These are phyloP conservation scores for Leptodirus hochenwartii DNA, from an alignment of 2,888 invertebrate species.

Conservation along the genomic window DNA sequence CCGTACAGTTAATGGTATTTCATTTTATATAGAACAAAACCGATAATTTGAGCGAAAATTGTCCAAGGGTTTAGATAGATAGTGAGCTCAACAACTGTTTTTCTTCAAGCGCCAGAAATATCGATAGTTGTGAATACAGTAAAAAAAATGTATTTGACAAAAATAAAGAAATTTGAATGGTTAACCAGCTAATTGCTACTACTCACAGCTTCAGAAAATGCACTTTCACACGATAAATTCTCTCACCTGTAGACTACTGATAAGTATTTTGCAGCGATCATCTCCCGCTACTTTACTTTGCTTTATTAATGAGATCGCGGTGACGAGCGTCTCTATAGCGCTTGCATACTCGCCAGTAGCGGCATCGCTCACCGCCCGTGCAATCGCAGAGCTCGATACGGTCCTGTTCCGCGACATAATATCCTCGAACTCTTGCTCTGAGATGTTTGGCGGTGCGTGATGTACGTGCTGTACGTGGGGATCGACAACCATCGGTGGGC, in stretches of 20 bases:
- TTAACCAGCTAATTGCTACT: too few species aligned
- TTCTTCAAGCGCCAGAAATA: too few species aligned
- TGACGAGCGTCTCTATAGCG: conserved; percentile 96
- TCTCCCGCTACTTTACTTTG: conserved; percentile 87
- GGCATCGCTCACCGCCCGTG: conserved; percentile 92
- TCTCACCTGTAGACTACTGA: conserved; percentile 80
- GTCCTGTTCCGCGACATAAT: conserved; percentile 94
- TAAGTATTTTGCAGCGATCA: conserved; percentile 94
- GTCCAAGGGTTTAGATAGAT: too few species aligned
- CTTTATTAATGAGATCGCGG: conserved; percentile 95
- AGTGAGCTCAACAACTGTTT: too few species aligned
- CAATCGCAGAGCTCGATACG: conserved; percentile 94
- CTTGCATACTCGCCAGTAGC: conserved; percentile 95
- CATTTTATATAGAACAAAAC: too few species aligned
- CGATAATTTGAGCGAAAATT: too few species aligned
- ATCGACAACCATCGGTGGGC: conserved; percentile 34
- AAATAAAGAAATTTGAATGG: too few species aligned
- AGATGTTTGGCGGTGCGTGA: conserved; percentile 47
- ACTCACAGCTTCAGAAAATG: too few species aligned
- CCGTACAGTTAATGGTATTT: too few species aligned
- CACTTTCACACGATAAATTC: too few species aligned
- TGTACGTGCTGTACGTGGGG: conserved; percentile 28
- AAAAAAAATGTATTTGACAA: too few species aligned
- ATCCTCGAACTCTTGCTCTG: conserved; percentile 95
- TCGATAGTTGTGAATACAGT: too few species aligned